Base-by-base conservation (phyloP, 2,113 vertebrate species). In the Acrocephalus kingi region DNA sequence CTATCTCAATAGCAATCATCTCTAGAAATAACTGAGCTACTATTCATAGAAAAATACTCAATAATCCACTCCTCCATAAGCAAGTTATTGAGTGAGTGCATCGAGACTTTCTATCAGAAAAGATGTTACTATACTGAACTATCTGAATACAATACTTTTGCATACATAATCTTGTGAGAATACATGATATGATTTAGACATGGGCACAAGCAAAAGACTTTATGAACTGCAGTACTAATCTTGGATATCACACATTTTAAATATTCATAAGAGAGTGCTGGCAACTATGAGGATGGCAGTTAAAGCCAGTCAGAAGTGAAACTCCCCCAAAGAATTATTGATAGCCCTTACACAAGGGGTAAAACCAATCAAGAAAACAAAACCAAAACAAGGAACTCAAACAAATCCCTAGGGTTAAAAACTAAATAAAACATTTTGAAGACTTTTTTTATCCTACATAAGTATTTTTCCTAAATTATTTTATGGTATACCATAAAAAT, bases 321-420 rank as follows among this genome's bases (percentile, higher is more conserved):
- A 45, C 5, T 41, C 2, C 21, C 7, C 8, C 22, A 3, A 24
- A 56, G 1, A 80, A 69, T 39, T 77, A 87, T 0, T n/a, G 31
- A 41, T 3, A 74, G n/a, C 10, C 14, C n/a, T 43, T 48, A 5
- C 5, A 1, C 5, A 1, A 61, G 14, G 20, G 11, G 16, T 27
- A 55, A 68, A 79, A 72, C 15, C 5, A 51, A 54, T 13, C 28
- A 54, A 64, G 37, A 61, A 76, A 41, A 59, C 19, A 76, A 81
- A 87, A 84, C 7, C 12, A 43, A 87, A 77, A 61, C 13, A 69
- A 52, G 33, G 27, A 87, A 77, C 5, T 5, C 8, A 51, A 93
- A 61, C 21, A 43, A 72, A 71, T 0, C 2, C 5, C 11, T 7
- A 10, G 2, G 23, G 35, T 55, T 79, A 49, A 82, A 87, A 90